A percentile compares a stretch with the other conserved stretches of the same genome.
These are phyloP conservation scores for Epizoanthus fatuus DNA, from an alignment of 92 coral and sea anemone species.

Conservation along the genomic window DNA sequence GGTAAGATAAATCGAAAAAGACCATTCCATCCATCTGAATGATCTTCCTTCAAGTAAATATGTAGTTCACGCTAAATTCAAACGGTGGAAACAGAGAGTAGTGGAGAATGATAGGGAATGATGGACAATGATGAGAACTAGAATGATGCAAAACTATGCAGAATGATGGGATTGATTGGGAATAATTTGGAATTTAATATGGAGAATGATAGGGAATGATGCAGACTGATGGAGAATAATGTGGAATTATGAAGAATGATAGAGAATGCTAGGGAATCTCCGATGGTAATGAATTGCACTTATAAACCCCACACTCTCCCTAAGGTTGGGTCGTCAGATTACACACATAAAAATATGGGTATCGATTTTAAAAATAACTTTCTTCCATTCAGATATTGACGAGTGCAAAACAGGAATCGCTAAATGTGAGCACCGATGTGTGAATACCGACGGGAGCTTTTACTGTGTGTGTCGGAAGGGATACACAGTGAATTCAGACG, in stretches of 20 bases:
- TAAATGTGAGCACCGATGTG: conserved; percentile 91
- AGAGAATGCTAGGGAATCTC: no score
- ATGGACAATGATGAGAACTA: not conserved
- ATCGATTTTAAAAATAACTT: not conserved
- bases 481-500: conserved; percentile 85
- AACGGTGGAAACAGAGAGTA: no score
- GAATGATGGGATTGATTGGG: no score
- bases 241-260: no score
- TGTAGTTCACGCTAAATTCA: not conserved
- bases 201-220: no score
- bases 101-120: no score
- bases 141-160: no score
- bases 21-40: not conserved
- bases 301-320: no score
- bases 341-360: not conserved
- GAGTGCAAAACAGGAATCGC: conserved; percentile 85
- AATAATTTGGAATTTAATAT: no score
- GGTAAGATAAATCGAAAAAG: conserved; percentile 57
- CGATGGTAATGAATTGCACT: no score
- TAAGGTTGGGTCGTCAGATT: not conserved
- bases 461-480: conserved; percentile 91
- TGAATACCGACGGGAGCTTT: conserved; percentile 93
- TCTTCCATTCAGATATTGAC: conserved; percentile 68
- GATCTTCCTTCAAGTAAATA: not conserved
- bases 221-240: no score